These are phyloP conservation scores for Lanius collurio DNA, from an alignment of 2,113 vertebrate genomes.

Conservation along the genomic window DNA sequence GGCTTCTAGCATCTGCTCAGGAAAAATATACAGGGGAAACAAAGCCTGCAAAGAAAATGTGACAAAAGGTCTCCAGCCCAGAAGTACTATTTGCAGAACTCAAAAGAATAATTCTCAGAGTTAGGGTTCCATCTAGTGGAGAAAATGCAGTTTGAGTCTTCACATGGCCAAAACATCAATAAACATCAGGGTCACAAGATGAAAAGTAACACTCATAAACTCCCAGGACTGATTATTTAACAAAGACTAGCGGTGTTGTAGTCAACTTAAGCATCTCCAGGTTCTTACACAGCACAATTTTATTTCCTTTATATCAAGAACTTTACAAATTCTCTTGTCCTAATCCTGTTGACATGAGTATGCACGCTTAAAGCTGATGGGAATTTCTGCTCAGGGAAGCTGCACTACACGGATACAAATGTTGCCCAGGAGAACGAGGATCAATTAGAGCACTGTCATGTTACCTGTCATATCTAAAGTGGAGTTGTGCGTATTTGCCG, in stretches of 20 bases:
- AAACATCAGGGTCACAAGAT: background rate
- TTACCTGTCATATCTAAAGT: constrained; percentile 68
- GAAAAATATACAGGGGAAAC: background rate
- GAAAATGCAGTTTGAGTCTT: background rate
- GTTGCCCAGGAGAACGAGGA: background rate
- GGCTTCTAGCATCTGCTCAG: background rate
- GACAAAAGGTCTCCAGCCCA: background rate
- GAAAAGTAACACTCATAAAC: background rate
- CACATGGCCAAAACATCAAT: background rate
- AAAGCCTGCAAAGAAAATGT: background rate
- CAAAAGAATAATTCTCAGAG: background rate
- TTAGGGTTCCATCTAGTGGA: constrained; percentile 40
- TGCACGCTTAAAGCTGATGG: background rate
- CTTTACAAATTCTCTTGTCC: background rate
- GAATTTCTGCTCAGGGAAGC: background rate
- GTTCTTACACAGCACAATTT: background rate
- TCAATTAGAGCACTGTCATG: background rate
- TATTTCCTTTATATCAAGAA: background rate
- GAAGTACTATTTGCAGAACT: background rate
- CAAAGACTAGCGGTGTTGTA: background rate
- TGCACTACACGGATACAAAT: background rate
- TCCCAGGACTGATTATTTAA: background rate
- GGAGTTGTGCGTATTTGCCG: constrained; percentile 66
- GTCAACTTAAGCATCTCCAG: background rate
- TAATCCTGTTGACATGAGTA: background rate